Evolutionary conservation across 2,797 vertebrate genomes (phyloP).

Genomic region (Scolopax rusticola): DNA sequence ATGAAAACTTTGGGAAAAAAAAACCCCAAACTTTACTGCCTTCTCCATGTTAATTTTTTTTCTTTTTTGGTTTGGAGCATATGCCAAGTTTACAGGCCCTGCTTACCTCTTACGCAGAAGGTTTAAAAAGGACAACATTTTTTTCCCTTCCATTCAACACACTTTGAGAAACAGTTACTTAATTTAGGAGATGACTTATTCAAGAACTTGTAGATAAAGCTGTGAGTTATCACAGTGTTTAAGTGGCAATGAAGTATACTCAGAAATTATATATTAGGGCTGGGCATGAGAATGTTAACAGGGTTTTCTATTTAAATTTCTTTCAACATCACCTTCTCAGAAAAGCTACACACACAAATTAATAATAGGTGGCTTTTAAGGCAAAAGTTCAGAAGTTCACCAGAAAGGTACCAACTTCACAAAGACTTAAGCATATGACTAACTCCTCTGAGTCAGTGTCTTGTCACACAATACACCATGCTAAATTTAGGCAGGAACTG

Average conservation of each 20-base stretch:
- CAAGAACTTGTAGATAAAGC: neutral
- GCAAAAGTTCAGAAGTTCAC: neutral
- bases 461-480: neutral
- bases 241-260: neutral
- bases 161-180: neutral
- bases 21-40: neutral
- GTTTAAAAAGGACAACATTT: neutral
- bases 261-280: neutral
- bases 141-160: neutral
- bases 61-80: neutral
- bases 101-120: neutral
- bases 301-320: neutral
- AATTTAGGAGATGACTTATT: neutral
- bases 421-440: conserved; percentile 14
- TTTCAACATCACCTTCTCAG: conserved; percentile 1
- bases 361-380: conserved; percentile 21
- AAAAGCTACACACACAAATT: neutral
- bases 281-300: neutral
- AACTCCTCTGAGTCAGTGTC: conserved; percentile 55
- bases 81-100: neutral
- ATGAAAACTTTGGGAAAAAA: neutral
- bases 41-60: neutral
- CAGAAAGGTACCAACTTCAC: conserved; percentile 13
- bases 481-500: conserved; percentile 57
- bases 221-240: neutral